Percentiles rank a stretch among this genome's conserved stretches.
These are phyloP conservation scores for Lasius platythorax DNA, from an alignment of 2,888 invertebrate genomes.

Conservation along the genomic window DNA sequence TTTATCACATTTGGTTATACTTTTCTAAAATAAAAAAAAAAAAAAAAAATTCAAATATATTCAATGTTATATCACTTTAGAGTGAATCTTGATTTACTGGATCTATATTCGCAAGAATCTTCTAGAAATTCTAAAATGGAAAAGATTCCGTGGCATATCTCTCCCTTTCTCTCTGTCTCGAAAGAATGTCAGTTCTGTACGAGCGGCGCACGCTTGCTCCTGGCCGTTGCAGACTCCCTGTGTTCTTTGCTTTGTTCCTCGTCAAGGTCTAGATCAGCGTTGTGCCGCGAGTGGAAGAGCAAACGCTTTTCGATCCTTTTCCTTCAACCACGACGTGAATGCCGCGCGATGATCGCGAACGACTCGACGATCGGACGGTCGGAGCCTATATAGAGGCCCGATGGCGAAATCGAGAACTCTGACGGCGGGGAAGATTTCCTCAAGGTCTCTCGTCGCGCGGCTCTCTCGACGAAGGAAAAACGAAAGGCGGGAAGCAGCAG, in stretches of 20 bases:
- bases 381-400: conserved; percentile 67
- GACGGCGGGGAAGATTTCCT: conserved; percentile 83
- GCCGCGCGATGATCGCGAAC: conserved; percentile 20
- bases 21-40: not conserved
- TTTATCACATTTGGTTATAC: not conserved
- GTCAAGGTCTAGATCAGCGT: conserved; percentile 53
- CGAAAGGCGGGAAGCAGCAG: conserved; percentile 80
- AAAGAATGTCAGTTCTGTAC: too few species aligned
- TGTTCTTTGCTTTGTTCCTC: conserved; percentile 39
- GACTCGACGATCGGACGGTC: conserved; percentile 18
- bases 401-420: conserved; percentile 83
- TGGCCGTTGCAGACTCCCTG: not conserved
- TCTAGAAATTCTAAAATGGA: not conserved
- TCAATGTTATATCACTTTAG: not conserved
- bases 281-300: conserved; percentile 14
- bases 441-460: conserved; percentile 77
- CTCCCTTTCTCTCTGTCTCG: not conserved
- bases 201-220: not conserved
- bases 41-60: not conserved
- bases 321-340: conserved; percentile 29
- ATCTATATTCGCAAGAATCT: not conserved
- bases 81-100: not conserved
- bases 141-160: not conserved
- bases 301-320: conserved; percentile 38
- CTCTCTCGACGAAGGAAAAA: conserved; percentile 81